Evolutionary conservation across 1,140 invertebrate genomes (phyloP).

Genomic region (Dinothrombium tinctorium): DNA sequence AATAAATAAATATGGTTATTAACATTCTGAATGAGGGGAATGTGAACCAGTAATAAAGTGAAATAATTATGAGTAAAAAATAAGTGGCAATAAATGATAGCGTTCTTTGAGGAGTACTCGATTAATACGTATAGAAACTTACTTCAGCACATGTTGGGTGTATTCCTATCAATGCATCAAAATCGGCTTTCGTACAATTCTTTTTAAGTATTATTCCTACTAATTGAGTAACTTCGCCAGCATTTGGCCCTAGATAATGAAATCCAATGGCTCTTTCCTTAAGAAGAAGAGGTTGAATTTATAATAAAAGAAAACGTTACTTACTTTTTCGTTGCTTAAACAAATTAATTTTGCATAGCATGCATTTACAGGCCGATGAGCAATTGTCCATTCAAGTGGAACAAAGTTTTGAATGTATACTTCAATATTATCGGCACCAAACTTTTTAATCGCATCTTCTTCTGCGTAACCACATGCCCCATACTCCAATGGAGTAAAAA

Average conservation of each 20-base stretch:
- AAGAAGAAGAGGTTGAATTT: background rate
- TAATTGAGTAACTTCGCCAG: constrained; percentile 85
- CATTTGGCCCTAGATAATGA: constrained; percentile 57
- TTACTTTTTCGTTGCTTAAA: constrained; percentile 33
- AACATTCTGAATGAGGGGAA: too few relatives aligned
- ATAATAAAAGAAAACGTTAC: constrained; percentile 75
- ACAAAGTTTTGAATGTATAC: constrained; percentile 82
- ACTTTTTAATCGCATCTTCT: constrained; percentile 46
- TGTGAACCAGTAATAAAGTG: too few relatives aligned
- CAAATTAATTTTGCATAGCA: constrained; percentile 31
- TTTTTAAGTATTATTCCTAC: constrained; percentile 47
- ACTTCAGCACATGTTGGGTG: constrained; percentile 90
- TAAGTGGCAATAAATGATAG: constrained; percentile 2
- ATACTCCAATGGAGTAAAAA: constrained; percentile 93
- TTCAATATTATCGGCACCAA: constrained; percentile 30
- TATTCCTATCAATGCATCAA: constrained; percentile 78
- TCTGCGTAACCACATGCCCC: constrained; percentile 77
- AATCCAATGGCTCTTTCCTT: background rate
- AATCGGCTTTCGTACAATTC: constrained; percentile 63
- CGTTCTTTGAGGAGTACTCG: background rate
- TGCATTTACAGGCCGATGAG: constrained; percentile 36
- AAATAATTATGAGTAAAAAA: constrained; percentile 18
- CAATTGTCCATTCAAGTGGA: constrained; percentile 82
- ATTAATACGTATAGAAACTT: constrained; percentile 10
- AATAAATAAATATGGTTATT: too few relatives aligned